These are phyloP conservation scores for Amphipyra tragopoginis DNA, from an alignment of 2,888 invertebrate genomes.

Conservation along the genomic window DNA sequence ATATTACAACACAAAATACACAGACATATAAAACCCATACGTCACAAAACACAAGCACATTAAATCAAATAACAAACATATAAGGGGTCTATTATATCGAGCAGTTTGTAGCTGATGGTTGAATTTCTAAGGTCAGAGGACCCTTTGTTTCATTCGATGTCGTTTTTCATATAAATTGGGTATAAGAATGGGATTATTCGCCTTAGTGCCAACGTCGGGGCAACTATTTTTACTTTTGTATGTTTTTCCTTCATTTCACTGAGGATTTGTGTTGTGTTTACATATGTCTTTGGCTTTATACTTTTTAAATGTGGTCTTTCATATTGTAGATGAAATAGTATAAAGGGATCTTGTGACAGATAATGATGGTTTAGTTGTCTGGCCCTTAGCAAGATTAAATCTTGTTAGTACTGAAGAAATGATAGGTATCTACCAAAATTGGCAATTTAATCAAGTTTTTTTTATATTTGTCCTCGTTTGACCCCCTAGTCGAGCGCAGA, in stretches of 20 bases:
- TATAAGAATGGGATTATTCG: constrained; percentile 54
- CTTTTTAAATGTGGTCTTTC: constrained; percentile 12
- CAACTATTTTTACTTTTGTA: constrained; percentile 50
- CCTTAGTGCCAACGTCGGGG: constrained; percentile 45
- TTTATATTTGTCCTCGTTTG: no score
- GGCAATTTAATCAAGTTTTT: neutral
- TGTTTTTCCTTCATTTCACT: constrained; percentile 31
- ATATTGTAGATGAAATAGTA: constrained; percentile 1
- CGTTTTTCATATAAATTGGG: constrained; percentile 62
- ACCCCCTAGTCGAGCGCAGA: no score
- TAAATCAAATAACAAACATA: constrained; percentile 32
- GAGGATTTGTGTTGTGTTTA: constrained; percentile 43
- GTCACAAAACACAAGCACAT: constrained; percentile 10
- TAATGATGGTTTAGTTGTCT: neutral
- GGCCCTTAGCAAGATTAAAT: neutral
- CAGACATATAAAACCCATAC: neutral
- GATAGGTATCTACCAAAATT: no score
- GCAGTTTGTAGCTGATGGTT: constrained; percentile 27
- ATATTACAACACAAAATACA: neutral
- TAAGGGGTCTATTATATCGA: constrained; percentile 34
- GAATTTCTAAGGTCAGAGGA: constrained; percentile 38
- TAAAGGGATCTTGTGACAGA: neutral
- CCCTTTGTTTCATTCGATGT: constrained; percentile 51
- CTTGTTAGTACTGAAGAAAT: neutral
- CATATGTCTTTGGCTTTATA: constrained; percentile 19